A percentile compares a stretch with the other conserved stretches of the same genome.
phyloP scores from a whole-genome alignment of 2,888 invertebrate species.

The Itoplectis maculator region DNA sequence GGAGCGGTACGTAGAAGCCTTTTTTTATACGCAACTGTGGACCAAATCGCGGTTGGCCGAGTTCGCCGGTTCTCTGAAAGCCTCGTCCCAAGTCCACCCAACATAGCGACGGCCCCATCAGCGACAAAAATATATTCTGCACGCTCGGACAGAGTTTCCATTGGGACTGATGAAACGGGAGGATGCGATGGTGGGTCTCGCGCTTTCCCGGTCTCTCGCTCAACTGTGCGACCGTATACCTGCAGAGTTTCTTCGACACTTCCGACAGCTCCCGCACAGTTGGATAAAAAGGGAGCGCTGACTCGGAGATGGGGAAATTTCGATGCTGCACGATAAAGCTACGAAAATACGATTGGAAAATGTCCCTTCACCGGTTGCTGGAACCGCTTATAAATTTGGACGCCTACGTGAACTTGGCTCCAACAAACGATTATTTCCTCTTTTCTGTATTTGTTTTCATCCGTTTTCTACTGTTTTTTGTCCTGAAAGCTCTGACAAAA shows the following conservation, averaged over 20 bases:
- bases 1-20: background rate
- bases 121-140: conserved; percentile 18
- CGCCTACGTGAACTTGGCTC: background rate
- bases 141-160: conserved; percentile 30
- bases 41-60: conserved; percentile 9
- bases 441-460: too few relatives aligned
- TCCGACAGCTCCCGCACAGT: conserved; percentile 31
- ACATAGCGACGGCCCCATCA: background rate
- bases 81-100: conserved; percentile 4
- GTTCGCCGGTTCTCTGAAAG: conserved; percentile 1
- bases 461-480: too few relatives aligned
- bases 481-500: too few relatives aligned
- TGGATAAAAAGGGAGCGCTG: background rate
- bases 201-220: conserved; percentile 5
- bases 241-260: conserved; percentile 37
- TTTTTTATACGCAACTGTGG: conserved; percentile 10
- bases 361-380: background rate
- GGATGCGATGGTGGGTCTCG: background rate
- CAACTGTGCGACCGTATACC: conserved; percentile 9
- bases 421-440: too few relatives aligned
- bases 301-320: conserved; percentile 23
- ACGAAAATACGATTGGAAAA: background rate
- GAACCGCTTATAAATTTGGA: background rate
- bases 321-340: background rate
- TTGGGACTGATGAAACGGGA: conserved; percentile 1